Conservation (phyloP, 2,888 invertebrate genomes). For the Cistogaster globosa region DNA sequence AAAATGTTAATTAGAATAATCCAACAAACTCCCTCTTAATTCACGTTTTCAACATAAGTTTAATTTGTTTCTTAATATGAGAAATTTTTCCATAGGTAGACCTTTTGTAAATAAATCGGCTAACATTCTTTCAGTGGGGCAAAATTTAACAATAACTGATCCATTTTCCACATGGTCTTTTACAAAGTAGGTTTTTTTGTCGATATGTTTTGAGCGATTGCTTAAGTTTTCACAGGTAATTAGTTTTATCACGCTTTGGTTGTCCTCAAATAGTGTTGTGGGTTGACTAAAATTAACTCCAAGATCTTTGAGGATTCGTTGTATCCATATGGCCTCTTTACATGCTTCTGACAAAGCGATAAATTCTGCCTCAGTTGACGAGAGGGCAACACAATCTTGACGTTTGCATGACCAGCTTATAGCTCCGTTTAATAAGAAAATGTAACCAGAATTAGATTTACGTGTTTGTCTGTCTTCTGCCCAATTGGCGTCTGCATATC, state of each 20-base stretch:
- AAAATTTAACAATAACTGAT: conserved; percentile 30
- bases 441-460: too few species aligned
- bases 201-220: conserved; percentile 51
- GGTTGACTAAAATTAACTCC: not conserved
- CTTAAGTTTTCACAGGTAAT: conserved; percentile 27
- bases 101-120: conserved; percentile 40
- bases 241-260: conserved; percentile 47
- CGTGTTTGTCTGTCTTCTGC: not conserved
- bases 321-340: conserved; percentile 73
- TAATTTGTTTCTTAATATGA: too few species aligned
- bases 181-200: conserved; percentile 44
- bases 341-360: conserved; percentile 52
- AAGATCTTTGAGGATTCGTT: conserved; percentile 54
- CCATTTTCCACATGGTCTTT: conserved; percentile 42
- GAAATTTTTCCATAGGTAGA: conserved; percentile 27
- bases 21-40: conserved; percentile 41
- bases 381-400: too few species aligned
- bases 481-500: not conserved
- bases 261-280: conserved; percentile 68
- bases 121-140: conserved; percentile 44
- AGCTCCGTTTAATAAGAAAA: not conserved
- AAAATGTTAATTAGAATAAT: conserved; percentile 1
- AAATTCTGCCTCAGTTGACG: too few species aligned
- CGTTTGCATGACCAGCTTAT: not conserved
- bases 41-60: too few species aligned